These are phyloP conservation scores for Callaeas wilsoni DNA, from an alignment of 2,113 vertebrate species.

Conservation along the genomic window DNA sequence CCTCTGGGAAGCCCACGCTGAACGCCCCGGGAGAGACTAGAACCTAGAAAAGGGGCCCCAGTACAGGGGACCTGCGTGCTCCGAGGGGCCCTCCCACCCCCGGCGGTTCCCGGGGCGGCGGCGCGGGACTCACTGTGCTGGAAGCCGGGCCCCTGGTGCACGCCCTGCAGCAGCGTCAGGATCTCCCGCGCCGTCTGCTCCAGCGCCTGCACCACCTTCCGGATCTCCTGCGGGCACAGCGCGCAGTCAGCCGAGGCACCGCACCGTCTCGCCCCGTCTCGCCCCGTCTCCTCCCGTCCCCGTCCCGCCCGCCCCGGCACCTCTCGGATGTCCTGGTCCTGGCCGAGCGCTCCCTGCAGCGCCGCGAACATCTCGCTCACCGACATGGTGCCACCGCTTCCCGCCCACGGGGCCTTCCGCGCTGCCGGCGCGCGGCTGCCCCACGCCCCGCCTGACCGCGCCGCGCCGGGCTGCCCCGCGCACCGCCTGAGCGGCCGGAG, in stretches of 20 bases:
- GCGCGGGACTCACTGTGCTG: conserved; percentile 84
- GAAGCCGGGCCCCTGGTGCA: conserved; percentile 91
- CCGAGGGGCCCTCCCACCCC: too few relatives aligned
- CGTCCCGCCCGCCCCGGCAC: conserved; percentile 41
- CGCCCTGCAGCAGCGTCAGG: conserved; percentile 91
- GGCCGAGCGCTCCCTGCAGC: conserved; percentile 87
- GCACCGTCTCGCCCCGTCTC: too few relatives aligned
- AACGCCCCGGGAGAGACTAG: too few relatives aligned
- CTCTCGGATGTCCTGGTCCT: conserved; percentile 92
- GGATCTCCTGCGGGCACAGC: conserved; percentile 82
- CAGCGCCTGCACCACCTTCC: conserved; percentile 89
- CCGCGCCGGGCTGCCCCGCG: neutral
- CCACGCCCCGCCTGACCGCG: neutral
- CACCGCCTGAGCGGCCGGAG: neutral
- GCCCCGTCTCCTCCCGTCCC: fast-evolving
- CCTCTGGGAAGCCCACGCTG: neutral
- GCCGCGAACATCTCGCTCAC: conserved; percentile 91
- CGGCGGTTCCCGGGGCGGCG: neutral
- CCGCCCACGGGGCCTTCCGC: neutral
- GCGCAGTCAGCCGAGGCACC: neutral
- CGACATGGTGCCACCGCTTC: conserved; percentile 77
- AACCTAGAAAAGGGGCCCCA: fast-evolving
- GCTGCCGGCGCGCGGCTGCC: neutral
- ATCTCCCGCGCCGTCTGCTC: conserved; percentile 97
- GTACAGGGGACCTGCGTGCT: fast-evolving